Base-by-base conservation (phyloP, 2,888 invertebrate species). In the Zygogramma bicolorata region DNA sequence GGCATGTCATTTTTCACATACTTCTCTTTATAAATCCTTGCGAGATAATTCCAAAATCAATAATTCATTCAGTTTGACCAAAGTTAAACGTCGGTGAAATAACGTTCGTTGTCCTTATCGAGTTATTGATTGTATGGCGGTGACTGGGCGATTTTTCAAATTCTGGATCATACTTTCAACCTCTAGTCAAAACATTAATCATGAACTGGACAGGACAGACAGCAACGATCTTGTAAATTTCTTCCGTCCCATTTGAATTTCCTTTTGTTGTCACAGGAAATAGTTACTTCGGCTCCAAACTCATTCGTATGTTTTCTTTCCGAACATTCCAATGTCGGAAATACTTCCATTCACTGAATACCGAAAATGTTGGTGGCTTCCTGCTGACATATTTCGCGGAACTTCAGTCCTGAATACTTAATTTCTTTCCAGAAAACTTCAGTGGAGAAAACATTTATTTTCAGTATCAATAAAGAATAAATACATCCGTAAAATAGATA, bases 221-320 rank as follows among this genome's bases (percentile, higher is more conserved):
- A 74, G 71, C 76, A 77, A 79, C 75, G 78, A 77, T 77, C 78
- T 78, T 80, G 80, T 80, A 78, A 80, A 80, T 80, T 76, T 80
- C 80, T 80, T 78, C 78, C 77, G 61, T 60, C 59, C 74, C 77
- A 78, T 78, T 78, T 78, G 68, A 73, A 71, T 68, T 63, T 58
- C 65, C 65, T 63, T 71, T 27, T 69, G 60, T 70, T 71, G 69
- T 60, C 68, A 49, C 69, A 40, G 59, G 20, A 69, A 68, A 71
- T 71, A 42, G 66, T 70, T 61, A 57, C 63, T 63, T 65, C 40
- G 66, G 61, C 67, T 66, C 58, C 58, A 63, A 63, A 29, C 70
- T 34, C 53, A 66, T 71, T 67, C 65, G 66, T 73, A 67, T 63
- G 67, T 67, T 73, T 70, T 66, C 13, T 3, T 49, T 63, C 7